Evolutionary conservation across 2,797 vertebrate genomes (phyloP).

Genomic region (Rhynchonycteris naso): DNA sequence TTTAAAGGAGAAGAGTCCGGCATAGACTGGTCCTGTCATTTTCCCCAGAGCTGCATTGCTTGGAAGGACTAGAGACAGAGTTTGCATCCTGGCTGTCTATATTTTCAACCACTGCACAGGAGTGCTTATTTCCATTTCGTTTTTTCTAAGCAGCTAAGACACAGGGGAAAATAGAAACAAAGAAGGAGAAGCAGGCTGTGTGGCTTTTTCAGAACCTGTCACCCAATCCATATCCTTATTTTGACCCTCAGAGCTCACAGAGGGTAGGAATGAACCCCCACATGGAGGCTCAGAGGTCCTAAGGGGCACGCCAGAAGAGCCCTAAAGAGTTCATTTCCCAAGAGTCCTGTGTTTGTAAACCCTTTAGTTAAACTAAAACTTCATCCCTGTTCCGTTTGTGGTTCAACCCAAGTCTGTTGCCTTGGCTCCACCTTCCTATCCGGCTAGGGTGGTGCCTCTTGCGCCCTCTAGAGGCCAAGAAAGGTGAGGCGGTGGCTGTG

Average conservation of each 20-base stretch:
- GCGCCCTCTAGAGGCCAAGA: not conserved
- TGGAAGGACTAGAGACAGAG: not conserved
- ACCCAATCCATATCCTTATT: not conserved
- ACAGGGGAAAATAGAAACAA: not conserved
- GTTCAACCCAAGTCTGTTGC: not conserved
- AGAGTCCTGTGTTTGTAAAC: not conserved
- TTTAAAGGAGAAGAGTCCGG: not conserved
- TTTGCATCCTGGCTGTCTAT: not conserved
- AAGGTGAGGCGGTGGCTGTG: not conserved
- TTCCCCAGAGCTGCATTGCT: not conserved
- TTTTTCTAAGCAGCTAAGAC: not conserved
- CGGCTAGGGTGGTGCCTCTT: not conserved
- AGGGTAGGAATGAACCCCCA: not conserved
- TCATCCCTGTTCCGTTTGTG: not conserved
- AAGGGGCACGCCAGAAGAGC: not conserved
- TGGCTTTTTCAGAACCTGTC: not conserved
- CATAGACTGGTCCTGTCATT: not conserved
- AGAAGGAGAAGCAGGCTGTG: not conserved
- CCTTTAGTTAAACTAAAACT: not conserved
- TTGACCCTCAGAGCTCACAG: not conserved
- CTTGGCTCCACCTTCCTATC: not conserved
- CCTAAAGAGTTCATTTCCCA: not conserved
- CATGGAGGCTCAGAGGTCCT: not conserved
- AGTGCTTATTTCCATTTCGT: not conserved
- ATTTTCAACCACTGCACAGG: accelerated